Percentiles rank a stretch among this genome's conserved stretches.
These are phyloP conservation scores for Ericerus pela DNA, from an alignment of 1,140 invertebrate genomes.

Conservation along the genomic window DNA sequence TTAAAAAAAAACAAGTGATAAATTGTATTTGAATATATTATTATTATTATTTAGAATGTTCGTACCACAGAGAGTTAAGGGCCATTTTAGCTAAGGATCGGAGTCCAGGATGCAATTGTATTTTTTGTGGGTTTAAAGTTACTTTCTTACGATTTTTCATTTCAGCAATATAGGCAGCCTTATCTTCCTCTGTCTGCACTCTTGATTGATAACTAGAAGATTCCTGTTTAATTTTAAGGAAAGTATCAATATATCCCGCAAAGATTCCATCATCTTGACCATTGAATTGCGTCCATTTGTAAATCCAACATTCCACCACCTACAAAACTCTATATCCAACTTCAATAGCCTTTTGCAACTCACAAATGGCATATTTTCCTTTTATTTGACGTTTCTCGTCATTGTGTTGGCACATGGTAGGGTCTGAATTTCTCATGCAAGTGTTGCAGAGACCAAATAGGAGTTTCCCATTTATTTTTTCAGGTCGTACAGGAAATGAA, in stretches of 20 bases:
- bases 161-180: conserved; percentile 27
- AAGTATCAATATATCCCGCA: conserved; percentile 25
- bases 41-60: no score
- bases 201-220: conserved; percentile 25
- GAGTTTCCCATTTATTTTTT: conserved; percentile 23
- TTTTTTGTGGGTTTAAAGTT: conserved; percentile 25
- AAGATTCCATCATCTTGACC: conserved; percentile 24
- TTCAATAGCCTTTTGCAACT: conserved; percentile 28
- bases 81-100: not conserved
- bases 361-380: conserved; percentile 30
- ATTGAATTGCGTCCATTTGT: conserved; percentile 20
- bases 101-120: conserved; percentile 14
- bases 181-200: conserved; percentile 24
- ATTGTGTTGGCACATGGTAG: conserved; percentile 23
- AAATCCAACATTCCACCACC: conserved; percentile 31
- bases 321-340: conserved; percentile 29
- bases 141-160: conserved; percentile 29
- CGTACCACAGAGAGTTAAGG: not conserved
- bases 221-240: conserved; percentile 30
- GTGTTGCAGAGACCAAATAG: conserved; percentile 27
- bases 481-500: conserved; percentile 27
- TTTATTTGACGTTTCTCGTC: conserved; percentile 25
- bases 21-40: no score
- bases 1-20: no score
- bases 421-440: conserved; percentile 18